Percentiles rank a stretch among this genome's conserved stretches.
These are phyloP conservation scores for Coptotermes formosanus DNA, from an alignment of 1,140 invertebrate species.

Conservation along the genomic window DNA sequence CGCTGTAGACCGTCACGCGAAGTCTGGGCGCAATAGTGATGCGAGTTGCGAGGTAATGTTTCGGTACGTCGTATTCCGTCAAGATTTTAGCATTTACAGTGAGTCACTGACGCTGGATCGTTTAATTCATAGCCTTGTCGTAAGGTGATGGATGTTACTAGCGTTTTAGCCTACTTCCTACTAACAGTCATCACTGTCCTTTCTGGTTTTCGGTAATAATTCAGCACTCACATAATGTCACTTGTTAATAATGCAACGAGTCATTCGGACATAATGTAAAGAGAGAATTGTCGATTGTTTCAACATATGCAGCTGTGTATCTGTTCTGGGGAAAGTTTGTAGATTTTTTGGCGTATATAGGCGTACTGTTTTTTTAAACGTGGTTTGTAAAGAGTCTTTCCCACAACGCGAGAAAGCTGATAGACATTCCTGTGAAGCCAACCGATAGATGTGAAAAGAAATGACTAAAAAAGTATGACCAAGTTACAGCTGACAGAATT, in stretches of 20 bases:
- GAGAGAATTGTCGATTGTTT: neutral
- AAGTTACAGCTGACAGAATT: neutral
- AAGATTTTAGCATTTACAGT: too few species aligned
- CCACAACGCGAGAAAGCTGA: slow-evolving; percentile 2
- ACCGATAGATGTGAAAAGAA: neutral
- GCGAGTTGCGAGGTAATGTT: too few species aligned
- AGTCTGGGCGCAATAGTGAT: too few species aligned
- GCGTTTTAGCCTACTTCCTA: too few species aligned
- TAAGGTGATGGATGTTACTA: too few species aligned
- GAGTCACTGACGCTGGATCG: too few species aligned
- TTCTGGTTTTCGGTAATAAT: too few species aligned
- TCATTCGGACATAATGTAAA: neutral
- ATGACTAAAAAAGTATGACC: neutral
- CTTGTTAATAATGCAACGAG: neutral
- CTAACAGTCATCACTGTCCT: too few species aligned
- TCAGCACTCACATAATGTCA: too few species aligned
- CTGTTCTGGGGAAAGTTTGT: neutral
- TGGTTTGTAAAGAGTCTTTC: neutral
- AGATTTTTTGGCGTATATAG: neutral
- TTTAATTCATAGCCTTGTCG: too few species aligned
- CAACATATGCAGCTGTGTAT: neutral
- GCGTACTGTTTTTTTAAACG: neutral
- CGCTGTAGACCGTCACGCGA: too few species aligned
- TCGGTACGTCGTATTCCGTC: too few species aligned
- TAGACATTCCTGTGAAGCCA: neutral